Conservation (phyloP, 2,113 vertebrate genomes). For the Phrynosoma blainvillii region DNA sequence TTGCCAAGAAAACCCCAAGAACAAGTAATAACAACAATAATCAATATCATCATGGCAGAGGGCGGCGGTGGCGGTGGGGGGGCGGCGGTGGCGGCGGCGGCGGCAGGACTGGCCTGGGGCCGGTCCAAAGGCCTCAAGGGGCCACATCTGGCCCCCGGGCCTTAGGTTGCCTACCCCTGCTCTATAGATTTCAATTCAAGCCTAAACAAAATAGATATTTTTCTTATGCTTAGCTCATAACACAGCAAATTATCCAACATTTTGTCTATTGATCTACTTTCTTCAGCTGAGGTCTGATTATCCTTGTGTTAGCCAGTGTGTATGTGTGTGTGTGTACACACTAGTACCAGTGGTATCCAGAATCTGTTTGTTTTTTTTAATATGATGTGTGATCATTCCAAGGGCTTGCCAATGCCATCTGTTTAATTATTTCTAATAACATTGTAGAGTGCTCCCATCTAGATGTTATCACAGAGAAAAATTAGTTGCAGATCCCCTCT, state of each 20-base stretch:
- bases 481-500: neutral
- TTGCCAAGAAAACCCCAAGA: too few species aligned
- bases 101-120: too few species aligned
- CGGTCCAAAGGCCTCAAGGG: too few species aligned
- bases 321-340: neutral
- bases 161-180: too few species aligned
- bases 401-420: constrained; percentile 11
- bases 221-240: neutral
- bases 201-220: neutral
- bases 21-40: too few species aligned
- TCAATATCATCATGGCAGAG: too few species aligned
- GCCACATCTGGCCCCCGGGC: too few species aligned
- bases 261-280: constrained; percentile 15
- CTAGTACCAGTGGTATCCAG: neutral
- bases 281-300: neutral
- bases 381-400: neutral
- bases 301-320: neutral
- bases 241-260: neutral
- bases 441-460: neutral
- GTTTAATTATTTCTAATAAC: constrained; percentile 5
- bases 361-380: neutral
- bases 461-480: neutral
- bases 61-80: too few species aligned
- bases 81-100: too few species aligned
- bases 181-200: neutral